Base-by-base conservation (phyloP, 2,113 vertebrate species). In the Motacilla tschutschensis region DNA sequence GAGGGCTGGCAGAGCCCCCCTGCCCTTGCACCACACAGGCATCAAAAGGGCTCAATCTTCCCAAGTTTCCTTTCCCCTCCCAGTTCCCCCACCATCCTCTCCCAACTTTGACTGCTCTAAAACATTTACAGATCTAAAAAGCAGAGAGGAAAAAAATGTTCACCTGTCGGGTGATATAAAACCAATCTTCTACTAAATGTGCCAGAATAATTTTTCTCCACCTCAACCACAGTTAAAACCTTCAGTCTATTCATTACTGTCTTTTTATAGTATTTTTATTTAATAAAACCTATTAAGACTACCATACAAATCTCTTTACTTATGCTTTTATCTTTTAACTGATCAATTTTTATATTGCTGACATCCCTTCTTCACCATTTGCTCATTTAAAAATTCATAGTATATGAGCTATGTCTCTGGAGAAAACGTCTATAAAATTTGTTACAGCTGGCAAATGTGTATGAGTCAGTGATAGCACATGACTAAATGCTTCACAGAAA, bases 331-430 rank as follows among this genome's bases (percentile, higher is more conserved):
- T 98, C 98, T 98, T 97, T 96, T 97, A 97, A 96, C 98, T 99
- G 98, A 99, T 99, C 99, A 99, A 99, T 99, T 99, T 99, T 99
- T 99, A 99, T 98, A 97, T 97, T 99, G 99, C 99, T 99, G 99
- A 99, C 98, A 98, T 96, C 98, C 97, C 98, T 97, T 98, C 98
- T 97, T 97, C 96, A 97, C 98, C 98, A 98, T 98, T 99, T 98
- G 98, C 98, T 99, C 99, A 98, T 98, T 98, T 98, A 97, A 98
- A 99, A 99, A 99, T 99, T 99, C 98, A 98, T 97, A 98, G 98
- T 97, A 98, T 97, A 98, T 98, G 98, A 98, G 98, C 98, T 98
- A 98, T 98, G 98, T 98, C 98, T 98, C 98, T 95, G 96, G 97
- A 97, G 97, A 97, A 98, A 98, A 97, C 91, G 96, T 98, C 98